phyloP scores from a whole-genome alignment of 1,140 invertebrate species.

The Xylocopa sonorina region DNA sequence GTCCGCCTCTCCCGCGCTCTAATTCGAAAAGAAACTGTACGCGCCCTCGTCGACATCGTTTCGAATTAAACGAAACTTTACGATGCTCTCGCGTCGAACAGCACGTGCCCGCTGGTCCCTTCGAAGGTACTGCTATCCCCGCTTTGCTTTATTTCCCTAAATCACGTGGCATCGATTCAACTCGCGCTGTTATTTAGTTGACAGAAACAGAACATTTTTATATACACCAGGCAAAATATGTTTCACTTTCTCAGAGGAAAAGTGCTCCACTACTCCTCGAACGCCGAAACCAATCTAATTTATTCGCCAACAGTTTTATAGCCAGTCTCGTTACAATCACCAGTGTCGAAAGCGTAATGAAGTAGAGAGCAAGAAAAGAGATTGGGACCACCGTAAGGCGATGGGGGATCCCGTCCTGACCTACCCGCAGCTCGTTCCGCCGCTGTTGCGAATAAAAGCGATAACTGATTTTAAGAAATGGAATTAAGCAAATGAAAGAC shows the following conservation, averaged over 20 bases:
- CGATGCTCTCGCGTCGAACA: background rate
- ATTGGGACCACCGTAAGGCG: background rate
- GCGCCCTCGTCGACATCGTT: background rate
- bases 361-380: background rate
- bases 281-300: too few species aligned
- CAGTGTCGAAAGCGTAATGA: background rate
- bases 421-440: background rate
- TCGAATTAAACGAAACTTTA: background rate
- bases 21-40: background rate
- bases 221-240: too few species aligned
- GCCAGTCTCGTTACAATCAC: too few species aligned
- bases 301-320: too few species aligned
- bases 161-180: too few species aligned
- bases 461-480: constrained; percentile 43
- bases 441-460: constrained; percentile 40
- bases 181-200: too few species aligned
- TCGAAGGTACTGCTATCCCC: too few species aligned
- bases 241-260: too few species aligned
- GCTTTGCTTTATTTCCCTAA: too few species aligned
- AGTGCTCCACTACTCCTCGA: too few species aligned
- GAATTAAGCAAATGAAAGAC: constrained; percentile 59
- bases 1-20: background rate
- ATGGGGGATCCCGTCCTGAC: background rate
- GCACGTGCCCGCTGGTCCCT: too few species aligned
- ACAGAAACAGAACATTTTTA: too few species aligned